Evolutionary conservation across 1,140 invertebrate species (phyloP), one percentile per base, ranked within the genome.

Genomic region (Thaumatotibia leucotreta): DNA sequence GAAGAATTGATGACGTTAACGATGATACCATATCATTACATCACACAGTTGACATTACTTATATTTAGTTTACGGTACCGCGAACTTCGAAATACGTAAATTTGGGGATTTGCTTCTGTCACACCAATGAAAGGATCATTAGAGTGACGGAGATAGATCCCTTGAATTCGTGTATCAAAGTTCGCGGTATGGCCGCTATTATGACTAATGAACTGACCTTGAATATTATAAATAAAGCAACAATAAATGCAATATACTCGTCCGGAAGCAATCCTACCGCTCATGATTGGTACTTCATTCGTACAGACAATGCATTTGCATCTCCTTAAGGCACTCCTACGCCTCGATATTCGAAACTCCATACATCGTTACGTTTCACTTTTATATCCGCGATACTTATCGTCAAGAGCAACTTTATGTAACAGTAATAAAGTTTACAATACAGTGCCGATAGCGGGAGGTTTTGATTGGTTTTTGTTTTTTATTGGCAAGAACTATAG

Each of bases 311-410:
- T 58, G 27, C 23, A 58, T 58, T 58, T 58, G 52, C 27, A 58
- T 58, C 27, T 58, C 24, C 52, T 58, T 27, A 62, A 62, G 31
- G 32, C 45, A 63, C 68, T 62, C 71, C 72, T 61, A 76, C 79
- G 66, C 68, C 54, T 63, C 69, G 67, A 76, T 79, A 83, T 84
- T 78, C 73, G 73, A 73, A 76, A 75, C 73, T 72, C 66, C 64
- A 65, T 71, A 64, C 45, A 69, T 61, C 35, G 65, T 49, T 54
- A 68, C 67, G 77, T 84, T 84, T 84, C 83, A 86, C 83, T 86
- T 86, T 84, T 72, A 58, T 58, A 29, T 14, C 14, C 23, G 1
- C 27, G 4, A n/a, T 3, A 17, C 23, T 11, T 8, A 54, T n/a
- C 10, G 50, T 24, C 23, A 27, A 23, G 5, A 24, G 14, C 11